phyloP scores from a whole-genome alignment of 2,888 invertebrate species.

The Portevinia maculata region DNA sequence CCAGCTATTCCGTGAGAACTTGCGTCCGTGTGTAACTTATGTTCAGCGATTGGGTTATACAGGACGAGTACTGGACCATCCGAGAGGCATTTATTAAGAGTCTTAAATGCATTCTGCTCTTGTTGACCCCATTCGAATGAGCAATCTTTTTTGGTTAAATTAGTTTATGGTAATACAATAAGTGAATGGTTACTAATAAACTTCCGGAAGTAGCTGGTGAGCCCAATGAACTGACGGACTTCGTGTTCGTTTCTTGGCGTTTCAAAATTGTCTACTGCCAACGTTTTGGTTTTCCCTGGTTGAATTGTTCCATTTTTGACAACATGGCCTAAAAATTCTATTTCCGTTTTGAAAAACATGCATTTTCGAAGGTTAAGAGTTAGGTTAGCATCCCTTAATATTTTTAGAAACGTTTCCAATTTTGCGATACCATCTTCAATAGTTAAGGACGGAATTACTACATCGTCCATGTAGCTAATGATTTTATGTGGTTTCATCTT shows the following conservation, averaged over 20 bases:
- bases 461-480: constrained; percentile 19
- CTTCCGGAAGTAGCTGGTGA: constrained; percentile 50
- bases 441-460: constrained; percentile 8
- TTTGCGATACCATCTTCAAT: constrained; percentile 4
- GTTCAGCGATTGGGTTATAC: constrained; percentile 18
- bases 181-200: constrained; percentile 16
- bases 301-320: constrained; percentile 6
- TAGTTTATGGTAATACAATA: constrained; percentile 10
- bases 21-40: constrained; percentile 50
- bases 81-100: constrained; percentile 1
- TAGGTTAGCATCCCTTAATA: constrained; percentile 4
- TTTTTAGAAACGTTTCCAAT: constrained; percentile 13
- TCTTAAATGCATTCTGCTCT: constrained; percentile 11
- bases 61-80: constrained; percentile 25
- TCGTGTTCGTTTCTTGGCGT: constrained; percentile 24
- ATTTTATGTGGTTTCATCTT: constrained; percentile 8
- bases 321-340: background rate
- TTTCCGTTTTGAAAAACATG: constrained; percentile 5
- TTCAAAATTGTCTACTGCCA: background rate
- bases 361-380: constrained; percentile 51
- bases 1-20: constrained; percentile 37
- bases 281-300: background rate
- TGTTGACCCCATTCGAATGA: background rate
- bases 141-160: constrained; percentile 24
- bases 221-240: constrained; percentile 30